phyloP scores from a whole-genome alignment of 2,888 invertebrate species.

The Ornithoptera alexandrae region DNA sequence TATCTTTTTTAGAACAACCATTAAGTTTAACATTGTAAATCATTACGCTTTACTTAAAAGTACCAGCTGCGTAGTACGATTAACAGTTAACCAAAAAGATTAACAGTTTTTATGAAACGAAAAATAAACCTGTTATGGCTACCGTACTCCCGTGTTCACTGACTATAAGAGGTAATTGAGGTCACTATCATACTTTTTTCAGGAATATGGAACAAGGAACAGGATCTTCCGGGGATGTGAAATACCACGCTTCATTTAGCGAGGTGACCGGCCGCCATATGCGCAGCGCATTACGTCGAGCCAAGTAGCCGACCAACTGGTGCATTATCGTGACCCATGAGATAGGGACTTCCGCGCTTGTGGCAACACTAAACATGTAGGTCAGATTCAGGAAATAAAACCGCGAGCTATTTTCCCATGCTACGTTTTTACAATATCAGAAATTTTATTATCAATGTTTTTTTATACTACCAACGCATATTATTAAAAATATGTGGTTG shows the following conservation, averaged over 20 bases:
- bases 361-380: slow-evolving; percentile 49
- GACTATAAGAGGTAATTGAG: slow-evolving; percentile 25
- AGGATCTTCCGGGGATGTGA: slow-evolving; percentile 51
- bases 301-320: slow-evolving; percentile 51
- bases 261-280: slow-evolving; percentile 47
- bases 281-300: slow-evolving; percentile 50
- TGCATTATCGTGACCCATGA: slow-evolving; percentile 54
- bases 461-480: background rate
- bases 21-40: no score
- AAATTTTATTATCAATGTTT: background rate
- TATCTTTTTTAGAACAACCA: no score
- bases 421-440: slow-evolving; percentile 38
- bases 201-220: slow-evolving; percentile 42
- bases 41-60: no score
- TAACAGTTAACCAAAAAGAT: background rate
- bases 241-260: slow-evolving; percentile 34
- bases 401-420: slow-evolving; percentile 62
- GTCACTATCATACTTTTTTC: slow-evolving; percentile 36
- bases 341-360: slow-evolving; percentile 67
- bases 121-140: background rate
- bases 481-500: background rate
- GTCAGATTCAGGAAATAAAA: slow-evolving; percentile 71
- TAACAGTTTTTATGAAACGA: background rate
- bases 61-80: no score
- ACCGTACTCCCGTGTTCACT: slow-evolving; percentile 6